phyloP scores from a whole-genome alignment of 2,888 invertebrate species.

The Heterodera filipjevi region DNA sequence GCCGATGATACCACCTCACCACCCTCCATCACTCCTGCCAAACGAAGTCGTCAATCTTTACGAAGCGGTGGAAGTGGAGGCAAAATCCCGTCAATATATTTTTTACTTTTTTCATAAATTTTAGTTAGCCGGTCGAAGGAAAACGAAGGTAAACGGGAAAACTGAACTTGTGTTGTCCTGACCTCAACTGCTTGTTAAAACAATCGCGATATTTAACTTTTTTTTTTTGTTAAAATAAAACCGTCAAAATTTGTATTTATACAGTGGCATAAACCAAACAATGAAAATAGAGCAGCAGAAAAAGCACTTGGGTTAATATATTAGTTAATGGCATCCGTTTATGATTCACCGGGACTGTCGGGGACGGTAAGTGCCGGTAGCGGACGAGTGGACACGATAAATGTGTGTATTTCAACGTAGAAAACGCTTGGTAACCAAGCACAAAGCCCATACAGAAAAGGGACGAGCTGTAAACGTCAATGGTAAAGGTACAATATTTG shows the following conservation, averaged over 20 bases:
- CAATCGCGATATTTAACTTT: too few species aligned
- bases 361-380: conserved; percentile 26
- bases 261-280: too few species aligned
- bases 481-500: not conserved
- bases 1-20: not conserved
- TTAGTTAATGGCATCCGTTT: not conserved
- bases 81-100: not conserved
- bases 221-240: too few species aligned
- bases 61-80: conserved; percentile 5
- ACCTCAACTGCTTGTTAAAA: not conserved
- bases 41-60: conserved; percentile 1
- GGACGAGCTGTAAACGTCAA: conserved; percentile 49
- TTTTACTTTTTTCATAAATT: not conserved
- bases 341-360: not conserved
- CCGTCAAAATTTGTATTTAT: too few species aligned
- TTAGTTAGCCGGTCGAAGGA: not conserved
- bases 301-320: too few species aligned
- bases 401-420: conserved; percentile 56
- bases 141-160: not conserved
- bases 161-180: not conserved
- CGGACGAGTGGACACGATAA: conserved; percentile 50
- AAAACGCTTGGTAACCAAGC: conserved; percentile 51
- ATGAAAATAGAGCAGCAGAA: too few species aligned
- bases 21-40: not conserved
- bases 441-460: conserved; percentile 51